Base-by-base conservation (phyloP, 2,797 vertebrate species). In the Epinephelus awoara region DNA sequence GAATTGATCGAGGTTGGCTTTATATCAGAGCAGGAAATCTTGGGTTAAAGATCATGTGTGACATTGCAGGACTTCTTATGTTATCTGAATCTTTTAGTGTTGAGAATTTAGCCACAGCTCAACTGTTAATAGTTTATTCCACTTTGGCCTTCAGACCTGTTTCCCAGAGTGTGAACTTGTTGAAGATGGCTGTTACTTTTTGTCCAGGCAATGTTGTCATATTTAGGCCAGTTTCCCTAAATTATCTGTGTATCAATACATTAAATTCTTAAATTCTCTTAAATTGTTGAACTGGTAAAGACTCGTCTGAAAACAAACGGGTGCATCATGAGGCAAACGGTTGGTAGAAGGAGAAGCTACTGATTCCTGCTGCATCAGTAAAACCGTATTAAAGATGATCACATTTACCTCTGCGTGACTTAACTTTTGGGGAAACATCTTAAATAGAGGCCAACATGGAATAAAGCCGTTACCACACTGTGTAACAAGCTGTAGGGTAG, bases 391-490 rank as follows among this genome's bases (percentile, higher is more conserved):
- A 2, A 19, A 9, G 8, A 49, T 18, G n/a, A 25, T 15, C 8
- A 46, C 17, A 44, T 25, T 52, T 42, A 8, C 25, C 11, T 65
- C 2, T 34, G 18, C 46, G 25, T 61, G 11, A 69, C 40, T 50
- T 0, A 56, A 29, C 5, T 21, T 61, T n/a, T 6, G 2, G 38
- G 21, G 19, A 57, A 69, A 34, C n/a, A 11, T 5, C 38, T 14
- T 9, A 46, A 44, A 47, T 65, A 19, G 62, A 52, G 74, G 55
- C 56, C 34, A 67, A 56, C 25, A 71, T 25, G 58, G 23, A 75
- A 80, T 51, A 18, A 61, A 81, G 51, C 23, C 5, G n/a, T 7
- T 19, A 17, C 13, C 13, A 1, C 40, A 2, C 3, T 17, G 19
- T 4, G 17, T 27, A 2, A 47, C 13, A 27, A 42, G 3, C 73